These are phyloP conservation scores for Lepilemur ruficaudatus DNA, from an alignment of 2,797 vertebrate species.

Conservation along the genomic window DNA sequence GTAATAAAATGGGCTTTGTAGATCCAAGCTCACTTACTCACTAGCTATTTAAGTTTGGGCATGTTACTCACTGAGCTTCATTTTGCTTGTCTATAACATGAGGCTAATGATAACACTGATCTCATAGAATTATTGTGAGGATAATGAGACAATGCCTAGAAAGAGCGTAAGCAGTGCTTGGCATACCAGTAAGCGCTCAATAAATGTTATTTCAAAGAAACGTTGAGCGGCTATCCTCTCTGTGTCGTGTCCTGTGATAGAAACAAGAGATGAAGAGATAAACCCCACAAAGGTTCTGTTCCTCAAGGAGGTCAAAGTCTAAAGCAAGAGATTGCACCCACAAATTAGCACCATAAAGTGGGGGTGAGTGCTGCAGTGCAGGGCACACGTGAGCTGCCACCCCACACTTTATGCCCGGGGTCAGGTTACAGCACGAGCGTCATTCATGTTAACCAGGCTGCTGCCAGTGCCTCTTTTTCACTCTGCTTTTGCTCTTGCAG, in stretches of 20 bases:
- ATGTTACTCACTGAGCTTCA: background rate
- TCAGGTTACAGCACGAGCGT: background rate
- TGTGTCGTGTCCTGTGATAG: background rate
- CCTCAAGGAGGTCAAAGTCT: background rate
- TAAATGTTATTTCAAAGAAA: background rate
- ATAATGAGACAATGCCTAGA: background rate
- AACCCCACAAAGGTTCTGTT: background rate
- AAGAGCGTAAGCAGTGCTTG: background rate
- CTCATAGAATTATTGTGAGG: background rate
- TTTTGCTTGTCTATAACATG: background rate
- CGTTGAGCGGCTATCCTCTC: rapidly evolving
- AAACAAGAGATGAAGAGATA: background rate
- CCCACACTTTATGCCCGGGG: background rate
- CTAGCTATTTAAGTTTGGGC: background rate
- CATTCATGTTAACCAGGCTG: background rate
- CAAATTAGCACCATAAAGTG: background rate
- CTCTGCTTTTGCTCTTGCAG: conserved; percentile 74
- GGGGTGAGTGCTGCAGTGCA: rapidly evolving
- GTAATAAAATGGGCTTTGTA: background rate
- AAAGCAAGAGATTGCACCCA: background rate
- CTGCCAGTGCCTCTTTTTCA: background rate
- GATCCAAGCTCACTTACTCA: background rate
- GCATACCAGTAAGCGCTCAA: background rate
- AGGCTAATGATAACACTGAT: background rate
- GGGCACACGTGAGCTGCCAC: background rate